Conservation (phyloP, 1,140 invertebrate species). For the Pantala flavescens region DNA sequence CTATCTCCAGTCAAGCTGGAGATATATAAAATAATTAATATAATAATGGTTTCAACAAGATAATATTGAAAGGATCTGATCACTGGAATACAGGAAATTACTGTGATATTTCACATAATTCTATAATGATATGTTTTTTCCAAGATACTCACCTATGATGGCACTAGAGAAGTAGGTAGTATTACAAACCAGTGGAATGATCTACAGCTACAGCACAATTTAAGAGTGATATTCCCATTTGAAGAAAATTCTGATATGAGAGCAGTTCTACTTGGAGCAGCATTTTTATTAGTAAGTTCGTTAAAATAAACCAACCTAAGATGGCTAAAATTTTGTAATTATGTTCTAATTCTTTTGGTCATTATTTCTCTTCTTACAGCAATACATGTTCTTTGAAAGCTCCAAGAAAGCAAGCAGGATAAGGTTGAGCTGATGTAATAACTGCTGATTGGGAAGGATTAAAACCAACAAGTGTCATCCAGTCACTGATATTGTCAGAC, state of each 20-base stretch:
- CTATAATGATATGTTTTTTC: neutral
- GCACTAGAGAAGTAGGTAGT: neutral
- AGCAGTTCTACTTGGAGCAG: neutral
- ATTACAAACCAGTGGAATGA: neutral
- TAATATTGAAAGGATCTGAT: too few species aligned
- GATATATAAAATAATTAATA: too few species aligned
- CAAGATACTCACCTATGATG: neutral
- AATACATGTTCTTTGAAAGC: slow-evolving; percentile 3
- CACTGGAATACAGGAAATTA: too few species aligned
- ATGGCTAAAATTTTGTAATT: too few species aligned
- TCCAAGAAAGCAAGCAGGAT: neutral
- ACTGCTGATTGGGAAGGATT: neutral
- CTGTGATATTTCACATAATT: too few species aligned
- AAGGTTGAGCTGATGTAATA: neutral
- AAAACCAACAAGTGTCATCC: neutral
- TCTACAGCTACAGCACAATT: neutral
- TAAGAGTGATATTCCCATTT: neutral
- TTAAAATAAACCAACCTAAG: neutral
- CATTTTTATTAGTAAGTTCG: neutral
- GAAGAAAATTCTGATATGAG: neutral
- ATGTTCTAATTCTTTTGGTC: too few species aligned
- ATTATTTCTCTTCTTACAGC: neutral
- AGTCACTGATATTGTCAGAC: too few species aligned
- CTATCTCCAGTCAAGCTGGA: too few species aligned
- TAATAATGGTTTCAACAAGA: too few species aligned